Evolutionary conservation across 2,797 vertebrate genomes (phyloP).

Genomic region (Onychomys leucogaster): DNA sequence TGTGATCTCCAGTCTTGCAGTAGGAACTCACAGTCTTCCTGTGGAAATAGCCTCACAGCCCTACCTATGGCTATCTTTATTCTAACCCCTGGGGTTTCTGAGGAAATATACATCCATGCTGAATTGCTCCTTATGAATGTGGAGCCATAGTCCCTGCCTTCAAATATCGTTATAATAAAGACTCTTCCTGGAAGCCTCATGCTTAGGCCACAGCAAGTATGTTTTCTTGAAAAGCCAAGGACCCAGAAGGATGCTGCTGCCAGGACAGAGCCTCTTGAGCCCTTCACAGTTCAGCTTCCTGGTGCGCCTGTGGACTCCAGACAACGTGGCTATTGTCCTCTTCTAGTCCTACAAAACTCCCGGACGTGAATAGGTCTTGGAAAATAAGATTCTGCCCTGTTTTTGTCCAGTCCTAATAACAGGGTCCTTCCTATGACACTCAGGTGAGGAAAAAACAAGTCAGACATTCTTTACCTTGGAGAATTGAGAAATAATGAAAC

Average conservation of each 20-base stretch:
- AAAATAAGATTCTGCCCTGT: slow-evolving; percentile 46
- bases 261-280: not conserved
- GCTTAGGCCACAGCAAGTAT: not conserved
- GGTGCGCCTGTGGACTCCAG: not conserved
- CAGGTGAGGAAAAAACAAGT: slow-evolving; percentile 62
- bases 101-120: slow-evolving; percentile 18
- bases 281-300: slow-evolving; percentile 63
- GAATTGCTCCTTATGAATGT: not conserved
- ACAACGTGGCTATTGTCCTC: slow-evolving; percentile 22
- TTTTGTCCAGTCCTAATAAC: not conserved
- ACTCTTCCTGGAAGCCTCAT: not conserved
- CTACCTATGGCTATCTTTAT: not conserved
- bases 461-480: slow-evolving; percentile 29
- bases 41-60: not conserved
- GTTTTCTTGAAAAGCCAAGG: slow-evolving; percentile 53
- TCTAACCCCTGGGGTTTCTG: not conserved
- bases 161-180: not conserved
- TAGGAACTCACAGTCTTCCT: not conserved
- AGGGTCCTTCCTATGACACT: slow-evolving; percentile 13
- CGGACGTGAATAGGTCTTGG: slow-evolving; percentile 17
- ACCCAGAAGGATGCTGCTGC: not conserved
- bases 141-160: not conserved
- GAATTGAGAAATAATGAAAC: slow-evolving; percentile 22
- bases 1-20: not conserved
- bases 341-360: slow-evolving; percentile 1